These are phyloP conservation scores for Spodoptera littoralis DNA, from an alignment of 2,888 invertebrate species.

Conservation along the genomic window DNA sequence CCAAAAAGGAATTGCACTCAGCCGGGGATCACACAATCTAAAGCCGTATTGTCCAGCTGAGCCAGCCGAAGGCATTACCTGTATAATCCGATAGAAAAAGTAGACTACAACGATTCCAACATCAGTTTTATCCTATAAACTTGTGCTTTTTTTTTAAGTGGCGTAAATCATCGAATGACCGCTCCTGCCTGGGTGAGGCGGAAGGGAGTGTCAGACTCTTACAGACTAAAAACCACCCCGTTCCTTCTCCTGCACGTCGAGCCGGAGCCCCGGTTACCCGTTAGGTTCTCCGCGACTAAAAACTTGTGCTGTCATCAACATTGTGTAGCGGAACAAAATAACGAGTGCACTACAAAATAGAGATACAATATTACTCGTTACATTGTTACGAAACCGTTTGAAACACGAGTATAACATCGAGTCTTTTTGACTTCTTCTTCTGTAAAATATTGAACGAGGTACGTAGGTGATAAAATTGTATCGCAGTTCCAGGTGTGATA, in stretches of 20 bases:
- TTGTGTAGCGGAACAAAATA: constrained; percentile 3
- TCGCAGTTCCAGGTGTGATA: constrained; percentile 50
- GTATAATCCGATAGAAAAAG: constrained; percentile 23
- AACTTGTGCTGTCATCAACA: constrained; percentile 9
- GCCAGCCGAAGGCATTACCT: constrained; percentile 8
- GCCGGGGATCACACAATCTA: constrained; percentile 9
- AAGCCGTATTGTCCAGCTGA: constrained; percentile 26
- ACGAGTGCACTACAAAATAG: constrained; percentile 7
- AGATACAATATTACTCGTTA: constrained; percentile 9
- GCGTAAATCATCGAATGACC: too few species aligned
- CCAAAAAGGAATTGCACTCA: constrained; percentile 2
- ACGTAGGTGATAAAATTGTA: constrained; percentile 50
- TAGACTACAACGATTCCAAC: constrained; percentile 14
- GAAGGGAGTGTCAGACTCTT: too few species aligned
- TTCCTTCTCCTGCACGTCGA: too few species aligned
- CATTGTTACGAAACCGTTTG: constrained; percentile 28
- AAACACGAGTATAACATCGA: constrained; percentile 29
- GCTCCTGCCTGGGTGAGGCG: too few species aligned
- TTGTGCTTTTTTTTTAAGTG: too few species aligned
- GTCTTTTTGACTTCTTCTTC: constrained; percentile 38
- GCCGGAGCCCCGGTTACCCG: too few species aligned
- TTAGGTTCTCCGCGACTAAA: too few species aligned
- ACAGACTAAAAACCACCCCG: too few species aligned
- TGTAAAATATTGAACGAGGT: constrained; percentile 42
- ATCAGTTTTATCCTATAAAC: constrained; percentile 16